phyloP scores from a whole-genome alignment of 2,797 vertebrate genomes.

The Phaenicophaeus curvirostris region DNA sequence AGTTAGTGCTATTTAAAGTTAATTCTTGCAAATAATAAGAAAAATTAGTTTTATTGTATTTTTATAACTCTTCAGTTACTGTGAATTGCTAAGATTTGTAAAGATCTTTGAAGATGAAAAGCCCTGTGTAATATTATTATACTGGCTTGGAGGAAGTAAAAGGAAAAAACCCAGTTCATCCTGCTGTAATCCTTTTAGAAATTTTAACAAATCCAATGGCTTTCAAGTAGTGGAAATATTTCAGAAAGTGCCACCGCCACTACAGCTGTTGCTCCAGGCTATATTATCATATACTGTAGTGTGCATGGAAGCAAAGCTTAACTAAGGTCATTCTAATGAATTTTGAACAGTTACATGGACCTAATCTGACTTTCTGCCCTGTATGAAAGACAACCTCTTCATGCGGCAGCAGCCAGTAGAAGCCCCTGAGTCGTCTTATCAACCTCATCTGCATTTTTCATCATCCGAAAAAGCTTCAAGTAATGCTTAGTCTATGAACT shows the following conservation, averaged over 20 bases:
- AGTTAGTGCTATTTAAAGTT: constrained; percentile 6
- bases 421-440: neutral
- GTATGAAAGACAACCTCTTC: constrained; percentile 31
- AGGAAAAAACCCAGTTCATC: constrained; percentile 44
- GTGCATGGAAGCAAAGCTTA: constrained; percentile 52
- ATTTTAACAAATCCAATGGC: constrained; percentile 55
- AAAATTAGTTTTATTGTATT: constrained; percentile 35
- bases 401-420: constrained; percentile 12
- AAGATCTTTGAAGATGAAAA: constrained; percentile 61
- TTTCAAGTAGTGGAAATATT: constrained; percentile 63
- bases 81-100: constrained; percentile 57
- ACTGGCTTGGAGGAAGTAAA: constrained; percentile 54
- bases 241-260: constrained; percentile 36
- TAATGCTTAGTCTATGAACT: neutral
- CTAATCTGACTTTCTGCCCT: constrained; percentile 56
- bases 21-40: constrained; percentile 24
- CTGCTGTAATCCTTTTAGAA: constrained; percentile 68
- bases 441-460: constrained; percentile 33
- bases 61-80: constrained; percentile 44
- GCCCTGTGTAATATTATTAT: constrained; percentile 64
- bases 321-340: constrained; percentile 64
- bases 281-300: constrained; percentile 46
- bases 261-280: constrained; percentile 51
- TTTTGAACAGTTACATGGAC: constrained; percentile 52
- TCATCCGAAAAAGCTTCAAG: constrained; percentile 25